phyloP scores from a whole-genome alignment of 2,888 invertebrate species.

The Orthosia incerta region DNA sequence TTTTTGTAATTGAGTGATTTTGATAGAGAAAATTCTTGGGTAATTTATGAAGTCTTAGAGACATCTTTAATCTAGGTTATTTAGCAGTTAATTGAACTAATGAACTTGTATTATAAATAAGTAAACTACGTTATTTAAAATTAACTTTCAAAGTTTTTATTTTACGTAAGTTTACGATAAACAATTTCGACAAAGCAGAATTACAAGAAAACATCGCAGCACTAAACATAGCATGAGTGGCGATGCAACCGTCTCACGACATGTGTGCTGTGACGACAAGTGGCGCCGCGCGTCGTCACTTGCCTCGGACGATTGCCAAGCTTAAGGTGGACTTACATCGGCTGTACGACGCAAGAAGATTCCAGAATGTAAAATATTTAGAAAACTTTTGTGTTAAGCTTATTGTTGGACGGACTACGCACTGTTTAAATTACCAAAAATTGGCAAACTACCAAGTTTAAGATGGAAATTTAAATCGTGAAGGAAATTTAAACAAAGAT shows the following conservation, averaged over 20 bases:
- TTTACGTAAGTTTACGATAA: background rate
- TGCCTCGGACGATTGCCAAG: conserved; percentile 68
- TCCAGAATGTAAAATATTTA: background rate
- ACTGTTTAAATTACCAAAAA: too few relatives aligned
- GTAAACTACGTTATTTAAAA: background rate
- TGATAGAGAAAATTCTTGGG: background rate
- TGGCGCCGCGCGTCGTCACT: conserved; percentile 65
- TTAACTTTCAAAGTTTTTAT: background rate
- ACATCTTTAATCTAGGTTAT: background rate
- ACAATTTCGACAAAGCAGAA: conserved; percentile 44
- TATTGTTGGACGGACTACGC: too few relatives aligned
- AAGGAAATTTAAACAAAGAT: background rate
- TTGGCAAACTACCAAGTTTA: too few relatives aligned
- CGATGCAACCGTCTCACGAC: conserved; percentile 65
- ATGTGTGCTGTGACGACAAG: conserved; percentile 79
- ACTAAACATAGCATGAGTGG: conserved; percentile 63
- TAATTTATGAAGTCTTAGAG: background rate
- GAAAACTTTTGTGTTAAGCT: too few relatives aligned
- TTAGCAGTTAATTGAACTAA: background rate
- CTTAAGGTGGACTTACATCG: conserved; percentile 32
- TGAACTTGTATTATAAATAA: too few relatives aligned
- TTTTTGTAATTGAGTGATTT: conserved; percentile 24
- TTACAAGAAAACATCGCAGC: conserved; percentile 41
- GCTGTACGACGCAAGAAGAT: background rate
- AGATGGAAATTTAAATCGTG: too few relatives aligned